These are phyloP conservation scores for Xiphophorus couchianus DNA, from an alignment of 2,113 vertebrate genomes.

Conservation along the genomic window DNA sequence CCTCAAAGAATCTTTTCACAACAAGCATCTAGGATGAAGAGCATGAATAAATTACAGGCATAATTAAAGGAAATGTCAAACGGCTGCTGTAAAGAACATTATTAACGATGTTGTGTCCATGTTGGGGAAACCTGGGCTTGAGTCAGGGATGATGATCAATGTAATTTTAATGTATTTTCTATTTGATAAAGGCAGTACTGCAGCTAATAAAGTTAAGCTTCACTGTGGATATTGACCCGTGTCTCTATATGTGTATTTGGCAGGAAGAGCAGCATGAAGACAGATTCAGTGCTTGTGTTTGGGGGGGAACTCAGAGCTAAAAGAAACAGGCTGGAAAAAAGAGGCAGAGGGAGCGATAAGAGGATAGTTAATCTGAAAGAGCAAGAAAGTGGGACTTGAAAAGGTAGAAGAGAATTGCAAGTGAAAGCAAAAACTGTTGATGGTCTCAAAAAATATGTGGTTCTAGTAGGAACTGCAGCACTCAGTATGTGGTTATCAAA, in stretches of 20 bases:
- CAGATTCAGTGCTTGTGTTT: constrained; percentile 17
- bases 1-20: constrained; percentile 79
- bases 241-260: constrained; percentile 14
- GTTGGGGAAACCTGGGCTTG: constrained; percentile 66
- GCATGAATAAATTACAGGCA: constrained; percentile 84
- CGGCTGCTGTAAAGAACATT: constrained; percentile 73
- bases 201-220: constrained; percentile 64
- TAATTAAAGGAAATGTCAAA: constrained; percentile 85
- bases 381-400: constrained; percentile 15
- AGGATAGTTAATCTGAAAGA: constrained; percentile 28
- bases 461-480: constrained; percentile 63
- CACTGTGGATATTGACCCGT: constrained; percentile 46
- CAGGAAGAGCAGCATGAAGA: constrained; percentile 24
- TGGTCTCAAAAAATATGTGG: constrained; percentile 47
- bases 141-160: constrained; percentile 76
- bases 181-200: constrained; percentile 53
- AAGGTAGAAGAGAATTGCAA: constrained; percentile 26
- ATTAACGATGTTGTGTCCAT: constrained; percentile 72
- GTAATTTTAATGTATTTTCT: constrained; percentile 69
- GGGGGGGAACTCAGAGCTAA: constrained; percentile 10
- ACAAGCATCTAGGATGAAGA: constrained; percentile 79
- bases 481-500: constrained; percentile 70
- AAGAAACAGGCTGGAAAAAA: constrained; percentile 8
- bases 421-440: constrained; percentile 36
- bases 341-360: constrained; percentile 27